These are phyloP conservation scores for Portevinia maculata DNA, from an alignment of 2,888 invertebrate genomes.

Conservation along the genomic window DNA sequence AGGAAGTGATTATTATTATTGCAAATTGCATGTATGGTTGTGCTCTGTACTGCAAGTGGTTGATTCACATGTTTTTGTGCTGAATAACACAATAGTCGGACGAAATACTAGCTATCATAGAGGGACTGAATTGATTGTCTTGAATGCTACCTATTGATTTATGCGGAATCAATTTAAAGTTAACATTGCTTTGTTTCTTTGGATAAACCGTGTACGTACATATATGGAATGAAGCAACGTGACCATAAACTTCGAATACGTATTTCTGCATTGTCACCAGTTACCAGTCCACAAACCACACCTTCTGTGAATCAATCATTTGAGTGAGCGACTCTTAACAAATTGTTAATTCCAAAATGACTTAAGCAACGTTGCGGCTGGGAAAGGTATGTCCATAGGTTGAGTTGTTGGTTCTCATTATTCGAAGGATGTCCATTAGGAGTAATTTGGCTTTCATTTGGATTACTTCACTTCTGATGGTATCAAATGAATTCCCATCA, in stretches of 20 bases:
- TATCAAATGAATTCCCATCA: slow-evolving; percentile 70
- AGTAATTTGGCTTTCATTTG: slow-evolving; percentile 69
- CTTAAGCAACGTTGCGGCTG: slow-evolving; percentile 20
- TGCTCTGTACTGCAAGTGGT: slow-evolving; percentile 12
- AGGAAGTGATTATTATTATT: slow-evolving; percentile 68
- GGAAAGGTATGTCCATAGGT: slow-evolving; percentile 2
- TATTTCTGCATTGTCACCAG: slow-evolving; percentile 28
- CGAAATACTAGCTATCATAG: slow-evolving; percentile 63
- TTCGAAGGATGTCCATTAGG: slow-evolving; percentile 69
- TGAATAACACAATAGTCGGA: slow-evolving; percentile 59
- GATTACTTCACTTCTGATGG: slow-evolving; percentile 69
- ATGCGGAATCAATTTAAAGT: slow-evolving; percentile 51
- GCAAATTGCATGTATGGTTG: slow-evolving; percentile 51
- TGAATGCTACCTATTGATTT: slow-evolving; percentile 61
- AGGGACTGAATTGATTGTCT: slow-evolving; percentile 53
- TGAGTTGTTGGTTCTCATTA: slow-evolving; percentile 61
- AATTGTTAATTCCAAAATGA: slow-evolving; percentile 59
- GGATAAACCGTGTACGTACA: neutral
- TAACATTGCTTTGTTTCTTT: slow-evolving; percentile 30
- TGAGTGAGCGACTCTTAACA: slow-evolving; percentile 58
- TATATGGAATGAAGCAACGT: slow-evolving; percentile 7
- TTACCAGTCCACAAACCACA: slow-evolving; percentile 29
- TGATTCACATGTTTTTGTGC: slow-evolving; percentile 56
- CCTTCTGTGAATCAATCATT: slow-evolving; percentile 61
- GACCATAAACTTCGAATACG: slow-evolving; percentile 22